Evolutionary conservation across 1,140 invertebrate species (phyloP).

Genomic region (Zaprionus taronus): DNA sequence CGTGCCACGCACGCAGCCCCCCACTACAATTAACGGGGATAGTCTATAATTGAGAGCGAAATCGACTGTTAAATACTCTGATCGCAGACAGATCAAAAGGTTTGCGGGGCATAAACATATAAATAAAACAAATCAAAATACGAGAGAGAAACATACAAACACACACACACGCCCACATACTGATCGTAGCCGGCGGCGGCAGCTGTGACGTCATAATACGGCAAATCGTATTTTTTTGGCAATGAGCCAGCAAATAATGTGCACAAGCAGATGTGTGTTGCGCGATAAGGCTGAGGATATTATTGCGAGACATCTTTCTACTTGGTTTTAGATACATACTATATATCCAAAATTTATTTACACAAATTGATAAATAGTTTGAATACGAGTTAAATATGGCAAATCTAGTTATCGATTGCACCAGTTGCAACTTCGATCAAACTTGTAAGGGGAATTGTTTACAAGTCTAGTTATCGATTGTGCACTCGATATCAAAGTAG

Average conservation of each 20-base stretch:
- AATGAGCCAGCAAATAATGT: background rate
- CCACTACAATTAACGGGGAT: slow-evolving; percentile 29
- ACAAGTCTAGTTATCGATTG: background rate
- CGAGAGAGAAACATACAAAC: background rate
- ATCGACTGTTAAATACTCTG: background rate
- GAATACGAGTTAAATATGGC: background rate
- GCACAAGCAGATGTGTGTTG: background rate
- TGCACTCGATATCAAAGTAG: background rate
- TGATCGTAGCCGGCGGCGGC: background rate
- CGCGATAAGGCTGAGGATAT: background rate
- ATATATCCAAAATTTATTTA: background rate
- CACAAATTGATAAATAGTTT: background rate
- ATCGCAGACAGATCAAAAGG: background rate
- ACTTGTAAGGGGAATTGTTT: no score
- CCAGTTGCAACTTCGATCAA: no score
- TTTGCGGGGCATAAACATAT: background rate
- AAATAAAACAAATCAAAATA: slow-evolving; percentile 2
- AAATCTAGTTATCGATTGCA: background rate
- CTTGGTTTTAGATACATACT: no score
- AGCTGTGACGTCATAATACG: slow-evolving; percentile 1
- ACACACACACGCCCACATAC: background rate
- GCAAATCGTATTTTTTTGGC: background rate
- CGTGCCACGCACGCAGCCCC: slow-evolving; percentile 44
- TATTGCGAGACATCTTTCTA: background rate
- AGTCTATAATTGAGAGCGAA: slow-evolving; percentile 17